Evolutionary conservation across 2,113 vertebrate species (phyloP), one percentile per base, ranked within the genome.

Genomic region (Myotis yumanensis): DNA sequence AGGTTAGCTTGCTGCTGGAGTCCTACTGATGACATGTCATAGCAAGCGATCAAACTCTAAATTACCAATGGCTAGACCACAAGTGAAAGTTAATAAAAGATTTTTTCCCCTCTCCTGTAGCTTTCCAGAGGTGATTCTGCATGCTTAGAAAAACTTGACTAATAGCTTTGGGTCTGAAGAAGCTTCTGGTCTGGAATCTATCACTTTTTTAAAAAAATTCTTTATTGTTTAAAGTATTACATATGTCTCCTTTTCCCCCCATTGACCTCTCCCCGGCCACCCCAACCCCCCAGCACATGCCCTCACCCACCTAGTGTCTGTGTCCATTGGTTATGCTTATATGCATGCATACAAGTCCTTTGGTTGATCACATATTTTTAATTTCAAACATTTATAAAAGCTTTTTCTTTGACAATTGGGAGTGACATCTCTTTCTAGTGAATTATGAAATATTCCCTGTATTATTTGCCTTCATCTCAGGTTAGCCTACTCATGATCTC

Each of bases 381-480:
- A 77, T 77, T 89, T 23, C 86, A 62, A 93, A 94, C 89, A 79
- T 48, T 32, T 79, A 25, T 20, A 77, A 82, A 91, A 86, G 40
- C 11, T 62, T 22, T 85, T 68, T 93, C 17, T 86, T 91, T 4
- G 66, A 57, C 20, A 76, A 35, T n/a, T 93, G 35, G 16, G 59
- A 69, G 30, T 48, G 16, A 20, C 25, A 52, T 91, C 32, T 80
- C 40, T 75, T 54, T 84, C 77, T 1, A 30, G 18, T 3, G 3
- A 92, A 54, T 75, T 95, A 52, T 59, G 66, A 68, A 79, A 57
- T 40, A 4, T 46, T 81, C 40, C 16, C 28, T 40, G 30, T 64
- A 37, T 81, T 69, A 43, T 62, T 87, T 89, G 5, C 72, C n/a
- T 80, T 79, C 46, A 79, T 57, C 35, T 86, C 16, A 11, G 3